phyloP scores from a whole-genome alignment of 2,888 invertebrate species.

The Nemapogon koenigi region DNA sequence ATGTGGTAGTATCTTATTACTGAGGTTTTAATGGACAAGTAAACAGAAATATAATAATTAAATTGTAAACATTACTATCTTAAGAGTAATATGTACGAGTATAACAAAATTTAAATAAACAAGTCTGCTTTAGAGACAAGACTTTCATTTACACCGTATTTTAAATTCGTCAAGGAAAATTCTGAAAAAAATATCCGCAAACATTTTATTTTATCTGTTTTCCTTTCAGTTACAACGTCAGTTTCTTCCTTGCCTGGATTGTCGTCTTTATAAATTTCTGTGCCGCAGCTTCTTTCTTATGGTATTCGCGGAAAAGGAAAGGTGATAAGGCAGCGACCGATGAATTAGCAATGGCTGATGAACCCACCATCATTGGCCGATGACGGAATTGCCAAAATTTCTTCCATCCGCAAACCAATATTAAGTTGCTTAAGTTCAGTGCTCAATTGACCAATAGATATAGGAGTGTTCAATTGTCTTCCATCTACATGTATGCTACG shows the following conservation, averaged over 20 bases:
- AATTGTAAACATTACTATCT: too few species aligned
- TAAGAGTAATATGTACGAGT: too few species aligned
- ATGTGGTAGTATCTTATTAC: too few species aligned
- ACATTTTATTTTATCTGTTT: too few species aligned
- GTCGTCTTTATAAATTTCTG: conserved; percentile 74
- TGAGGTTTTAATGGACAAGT: too few species aligned
- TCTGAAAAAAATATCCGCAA: too few species aligned
- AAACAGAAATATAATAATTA: too few species aligned
- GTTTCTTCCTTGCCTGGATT: conserved; percentile 78
- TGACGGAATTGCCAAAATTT: conserved; percentile 31
- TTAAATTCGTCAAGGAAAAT: too few species aligned
- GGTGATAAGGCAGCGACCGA: conserved; percentile 83
- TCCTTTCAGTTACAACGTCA: conserved; percentile 69
- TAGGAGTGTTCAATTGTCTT: conserved; percentile 43
- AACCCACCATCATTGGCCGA: conserved; percentile 81
- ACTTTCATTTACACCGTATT: too few species aligned
- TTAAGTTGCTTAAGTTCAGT: conserved; percentile 24
- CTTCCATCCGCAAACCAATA: neutral
- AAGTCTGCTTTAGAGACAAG: too few species aligned
- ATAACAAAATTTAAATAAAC: too few species aligned
- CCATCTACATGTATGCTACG: conserved; percentile 26
- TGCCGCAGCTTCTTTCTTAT: conserved; percentile 75
- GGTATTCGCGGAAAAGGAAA: conserved; percentile 86
- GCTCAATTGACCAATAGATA: conserved; percentile 58
- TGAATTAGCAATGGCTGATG: conserved; percentile 84